These are phyloP conservation scores for Ormyrus pomaceus DNA, from an alignment of 2,888 invertebrate species.

Conservation along the genomic window DNA sequence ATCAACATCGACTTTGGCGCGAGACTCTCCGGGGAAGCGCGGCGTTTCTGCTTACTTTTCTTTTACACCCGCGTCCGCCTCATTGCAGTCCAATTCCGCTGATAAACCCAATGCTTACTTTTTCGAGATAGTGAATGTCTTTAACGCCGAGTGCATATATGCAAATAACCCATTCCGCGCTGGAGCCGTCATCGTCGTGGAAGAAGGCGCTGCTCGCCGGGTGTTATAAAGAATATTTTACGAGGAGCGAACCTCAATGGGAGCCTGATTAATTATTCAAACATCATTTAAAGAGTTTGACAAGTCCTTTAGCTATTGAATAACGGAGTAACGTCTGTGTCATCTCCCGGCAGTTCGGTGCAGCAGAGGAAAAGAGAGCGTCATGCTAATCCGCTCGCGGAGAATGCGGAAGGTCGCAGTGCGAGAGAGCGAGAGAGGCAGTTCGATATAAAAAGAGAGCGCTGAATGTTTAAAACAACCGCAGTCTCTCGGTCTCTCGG, in stretches of 20 bases:
- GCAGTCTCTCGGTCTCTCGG: conserved; percentile 50
- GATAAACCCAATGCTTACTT: background rate
- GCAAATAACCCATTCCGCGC: background rate
- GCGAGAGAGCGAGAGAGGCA: conserved; percentile 43
- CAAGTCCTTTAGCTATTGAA: too few species aligned
- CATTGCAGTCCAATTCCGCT: conserved; percentile 2
- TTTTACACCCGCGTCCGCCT: background rate
- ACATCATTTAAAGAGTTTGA: too few species aligned
- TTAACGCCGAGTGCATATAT: background rate
- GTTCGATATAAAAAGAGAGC: conserved; percentile 57
- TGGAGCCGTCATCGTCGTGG: background rate
- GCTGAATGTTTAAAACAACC: conserved; percentile 60
- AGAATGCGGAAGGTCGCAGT: conserved; percentile 60
- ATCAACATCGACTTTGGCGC: conserved; percentile 9
- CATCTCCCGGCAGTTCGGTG: background rate
- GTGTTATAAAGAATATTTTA: too few species aligned
- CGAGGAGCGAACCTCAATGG: too few species aligned
- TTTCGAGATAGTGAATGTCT: too few species aligned
- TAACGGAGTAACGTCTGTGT: too few species aligned
- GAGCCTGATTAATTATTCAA: too few species aligned
- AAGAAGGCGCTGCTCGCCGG: too few species aligned
- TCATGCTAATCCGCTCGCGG: conserved; percentile 51
- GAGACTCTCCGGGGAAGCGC: background rate
- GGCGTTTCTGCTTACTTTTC: conserved; percentile 10
- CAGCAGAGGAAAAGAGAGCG: background rate